Evolutionary conservation across 35 echinoderm and acorn worm genomes (phyloP).

Genomic region (Stichopus chloronotus): DNA sequence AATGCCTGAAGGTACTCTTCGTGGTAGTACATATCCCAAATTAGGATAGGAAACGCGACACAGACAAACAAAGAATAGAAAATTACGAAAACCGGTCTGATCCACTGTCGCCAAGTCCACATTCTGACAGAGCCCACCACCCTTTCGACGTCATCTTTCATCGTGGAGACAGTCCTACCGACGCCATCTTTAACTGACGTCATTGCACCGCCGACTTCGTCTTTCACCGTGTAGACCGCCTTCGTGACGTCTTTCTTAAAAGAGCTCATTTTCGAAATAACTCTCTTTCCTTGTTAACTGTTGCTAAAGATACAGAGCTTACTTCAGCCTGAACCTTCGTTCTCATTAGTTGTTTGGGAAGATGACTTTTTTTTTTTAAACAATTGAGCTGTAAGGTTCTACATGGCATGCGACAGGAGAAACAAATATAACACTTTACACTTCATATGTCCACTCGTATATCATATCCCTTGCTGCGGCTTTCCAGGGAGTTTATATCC

Average conservation of each 20-base stretch:
- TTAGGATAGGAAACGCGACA: not conserved
- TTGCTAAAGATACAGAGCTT: too few relatives aligned
- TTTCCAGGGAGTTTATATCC: too few relatives aligned
- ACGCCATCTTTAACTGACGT: not conserved
- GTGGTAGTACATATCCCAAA: conserved; percentile 36
- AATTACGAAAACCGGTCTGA: conserved; percentile 24
- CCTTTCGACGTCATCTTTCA: not conserved
- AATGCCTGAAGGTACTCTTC: not conserved
- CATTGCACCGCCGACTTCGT: not conserved
- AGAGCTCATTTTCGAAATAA: conserved; percentile 18
- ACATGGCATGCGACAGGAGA: too few relatives aligned
- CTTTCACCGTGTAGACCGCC: conserved; percentile 7
- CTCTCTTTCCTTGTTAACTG: too few relatives aligned
- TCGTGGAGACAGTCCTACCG: not conserved
- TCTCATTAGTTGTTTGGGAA: too few relatives aligned
- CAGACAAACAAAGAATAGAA: conserved; percentile 6
- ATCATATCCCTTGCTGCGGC: too few relatives aligned
- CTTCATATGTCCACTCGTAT: too few relatives aligned
- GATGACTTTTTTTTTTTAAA: too few relatives aligned
- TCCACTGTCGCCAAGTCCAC: conserved; percentile 43
- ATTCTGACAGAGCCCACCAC: not conserved
- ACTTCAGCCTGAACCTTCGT: too few relatives aligned
- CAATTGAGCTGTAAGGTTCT: too few relatives aligned
- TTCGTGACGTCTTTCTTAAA: not conserved
- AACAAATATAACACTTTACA: too few relatives aligned